A percentile compares a stretch with the other conserved stretches of the same genome.
Evolutionary conservation across 2,797 vertebrate genomes (phyloP).

Genomic region (Hirundo rustica): DNA sequence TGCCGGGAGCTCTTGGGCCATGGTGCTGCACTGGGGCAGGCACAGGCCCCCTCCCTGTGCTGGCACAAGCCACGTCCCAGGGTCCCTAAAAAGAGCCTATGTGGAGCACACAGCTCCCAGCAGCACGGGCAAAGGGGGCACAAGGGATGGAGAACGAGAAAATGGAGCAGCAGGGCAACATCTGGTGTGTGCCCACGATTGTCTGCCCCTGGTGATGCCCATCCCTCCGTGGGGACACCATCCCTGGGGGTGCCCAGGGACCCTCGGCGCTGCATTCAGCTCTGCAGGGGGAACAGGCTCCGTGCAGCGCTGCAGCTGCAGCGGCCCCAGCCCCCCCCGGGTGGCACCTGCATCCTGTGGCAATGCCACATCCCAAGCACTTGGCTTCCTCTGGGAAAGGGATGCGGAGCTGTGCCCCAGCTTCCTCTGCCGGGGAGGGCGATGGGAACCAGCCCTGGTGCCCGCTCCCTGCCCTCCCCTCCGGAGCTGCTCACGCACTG

Average conservation of each 20-base stretch:
- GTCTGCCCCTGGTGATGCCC: neutral
- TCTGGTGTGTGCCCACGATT: neutral
- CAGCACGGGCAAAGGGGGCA: fast-evolving
- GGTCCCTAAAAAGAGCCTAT: neutral
- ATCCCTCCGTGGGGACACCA: fast-evolving
- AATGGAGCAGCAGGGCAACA: neutral
- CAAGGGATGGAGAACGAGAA: neutral
- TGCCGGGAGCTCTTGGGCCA: neutral
- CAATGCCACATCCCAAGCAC: fast-evolving
- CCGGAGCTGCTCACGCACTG: neutral
- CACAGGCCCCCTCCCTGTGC: neutral
- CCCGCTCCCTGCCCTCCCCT: neutral
- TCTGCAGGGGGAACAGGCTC: fast-evolving
- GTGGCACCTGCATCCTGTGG: neutral
- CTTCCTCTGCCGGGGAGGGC: neutral
- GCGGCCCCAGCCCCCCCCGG: neutral
- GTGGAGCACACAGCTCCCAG: neutral
- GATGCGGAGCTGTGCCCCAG: neutral
- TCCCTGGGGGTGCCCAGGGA: neutral
- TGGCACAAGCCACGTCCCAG: neutral
- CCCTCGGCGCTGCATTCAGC: neutral
- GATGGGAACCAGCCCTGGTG: neutral
- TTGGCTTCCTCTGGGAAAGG: neutral
- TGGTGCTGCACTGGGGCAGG: neutral
- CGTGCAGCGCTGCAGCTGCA: neutral